Conservation (phyloP, 92 coral and sea anemone genomes). For the Siderastrea radians region DNA sequence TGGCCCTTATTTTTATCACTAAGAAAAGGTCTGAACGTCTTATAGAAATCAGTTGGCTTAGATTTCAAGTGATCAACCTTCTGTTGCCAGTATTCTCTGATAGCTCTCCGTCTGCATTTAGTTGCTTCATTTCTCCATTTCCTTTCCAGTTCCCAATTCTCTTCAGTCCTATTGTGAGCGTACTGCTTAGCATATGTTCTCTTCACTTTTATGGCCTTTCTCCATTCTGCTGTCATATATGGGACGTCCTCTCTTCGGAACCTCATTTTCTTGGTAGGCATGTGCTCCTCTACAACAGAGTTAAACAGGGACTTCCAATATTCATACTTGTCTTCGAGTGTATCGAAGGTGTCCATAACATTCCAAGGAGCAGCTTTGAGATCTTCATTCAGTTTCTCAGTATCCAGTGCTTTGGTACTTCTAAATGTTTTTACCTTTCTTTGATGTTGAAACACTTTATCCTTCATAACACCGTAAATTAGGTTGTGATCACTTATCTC, state of each 20-base stretch:
- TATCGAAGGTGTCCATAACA: constrained; percentile 3
- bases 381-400: constrained; percentile 13
- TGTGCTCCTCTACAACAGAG: neutral
- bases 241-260: neutral
- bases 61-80: constrained; percentile 2
- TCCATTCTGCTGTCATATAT: constrained; percentile 17
- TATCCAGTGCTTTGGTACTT: constrained; percentile 17
- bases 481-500: constrained; percentile 36
- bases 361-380: neutral
- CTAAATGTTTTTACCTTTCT: constrained; percentile 15
- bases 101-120: no score
- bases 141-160: neutral
- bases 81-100: no score
- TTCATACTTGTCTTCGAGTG: neutral
- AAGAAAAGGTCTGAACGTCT: no score
- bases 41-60: no score
- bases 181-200: neutral
- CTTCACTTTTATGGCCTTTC: neutral
- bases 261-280: constrained; percentile 17
- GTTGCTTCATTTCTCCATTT: constrained; percentile 9
- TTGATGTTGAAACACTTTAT: constrained; percentile 21
- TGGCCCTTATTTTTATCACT: no score
- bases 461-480: constrained; percentile 13
- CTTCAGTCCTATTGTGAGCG: neutral
- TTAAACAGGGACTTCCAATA: neutral